phyloP scores from a whole-genome alignment of 1,140 invertebrate genomes.

The Centruroides sculpturatus region DNA sequence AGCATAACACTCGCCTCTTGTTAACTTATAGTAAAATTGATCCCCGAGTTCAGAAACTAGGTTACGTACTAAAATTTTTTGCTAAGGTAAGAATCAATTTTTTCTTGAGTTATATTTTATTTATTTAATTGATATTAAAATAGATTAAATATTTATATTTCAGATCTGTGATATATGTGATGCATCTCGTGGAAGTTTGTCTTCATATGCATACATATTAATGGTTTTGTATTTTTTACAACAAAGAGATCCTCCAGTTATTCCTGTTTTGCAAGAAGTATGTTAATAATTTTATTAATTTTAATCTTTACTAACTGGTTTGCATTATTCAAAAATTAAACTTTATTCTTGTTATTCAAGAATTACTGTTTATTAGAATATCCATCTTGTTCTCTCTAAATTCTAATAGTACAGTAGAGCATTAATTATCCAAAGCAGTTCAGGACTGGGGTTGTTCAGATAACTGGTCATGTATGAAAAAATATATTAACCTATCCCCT shows the following conservation, averaged over 20 bases:
- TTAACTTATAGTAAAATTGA: slow-evolving; percentile 39
- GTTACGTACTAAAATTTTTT: slow-evolving; percentile 42
- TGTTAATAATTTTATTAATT: too few species aligned
- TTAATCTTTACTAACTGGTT: too few species aligned
- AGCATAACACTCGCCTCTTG: slow-evolving; percentile 41
- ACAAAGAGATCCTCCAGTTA: slow-evolving; percentile 39
- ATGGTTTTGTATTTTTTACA: slow-evolving; percentile 47
- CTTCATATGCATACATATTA: slow-evolving; percentile 46
- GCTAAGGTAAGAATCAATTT: slow-evolving; percentile 32
- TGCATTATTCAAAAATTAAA: too few species aligned
- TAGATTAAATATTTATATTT: slow-evolving; percentile 1
- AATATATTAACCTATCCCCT: too few species aligned
- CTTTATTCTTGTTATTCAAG: too few species aligned
- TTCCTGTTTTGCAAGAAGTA: slow-evolving; percentile 44
- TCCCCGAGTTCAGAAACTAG: slow-evolving; percentile 36
- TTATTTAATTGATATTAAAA: not conserved
- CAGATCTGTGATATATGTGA: slow-evolving; percentile 44
- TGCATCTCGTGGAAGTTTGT: slow-evolving; percentile 42
- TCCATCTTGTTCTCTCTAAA: too few species aligned
- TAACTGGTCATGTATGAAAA: too few species aligned
- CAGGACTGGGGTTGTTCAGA: too few species aligned
- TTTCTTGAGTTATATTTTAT: not conserved
- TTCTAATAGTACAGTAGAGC: too few species aligned
- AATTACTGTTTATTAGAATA: too few species aligned
- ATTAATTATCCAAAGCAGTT: too few species aligned